A percentile compares a stretch with the other conserved stretches of the same genome.
Evolutionary conservation across 2,113 vertebrate genomes (phyloP).

Genomic region (Taurulus bubalis): DNA sequence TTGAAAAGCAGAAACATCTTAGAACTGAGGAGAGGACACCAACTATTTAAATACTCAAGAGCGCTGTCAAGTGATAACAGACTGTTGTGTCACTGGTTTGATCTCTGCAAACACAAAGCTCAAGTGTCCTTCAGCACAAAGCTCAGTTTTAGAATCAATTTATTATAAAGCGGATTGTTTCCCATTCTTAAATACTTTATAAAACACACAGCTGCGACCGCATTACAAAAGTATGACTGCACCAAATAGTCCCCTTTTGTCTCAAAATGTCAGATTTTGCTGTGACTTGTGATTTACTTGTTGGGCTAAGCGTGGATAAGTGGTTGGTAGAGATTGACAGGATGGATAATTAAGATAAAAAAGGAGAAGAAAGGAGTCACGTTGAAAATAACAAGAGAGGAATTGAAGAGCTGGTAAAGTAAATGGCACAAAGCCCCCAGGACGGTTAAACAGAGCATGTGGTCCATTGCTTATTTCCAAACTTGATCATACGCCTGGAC

Average conservation of each 20-base stretch:
- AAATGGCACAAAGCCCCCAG: too few species aligned
- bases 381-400: too few species aligned
- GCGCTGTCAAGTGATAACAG: not conserved
- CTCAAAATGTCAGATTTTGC: not conserved
- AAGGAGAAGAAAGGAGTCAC: not conserved
- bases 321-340: not conserved
- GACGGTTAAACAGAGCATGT: too few species aligned
- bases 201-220: not conserved
- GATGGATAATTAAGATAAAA: not conserved
- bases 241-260: not conserved
- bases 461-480: too few species aligned
- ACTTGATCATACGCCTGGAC: too few species aligned
- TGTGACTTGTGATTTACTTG: not conserved
- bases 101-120: constrained; percentile 1
- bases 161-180: not conserved
- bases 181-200: not conserved
- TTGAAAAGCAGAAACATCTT: constrained; percentile 52
- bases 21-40: constrained; percentile 1
- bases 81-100: constrained; percentile 3
- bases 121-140: not conserved
- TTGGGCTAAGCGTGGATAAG: not conserved
- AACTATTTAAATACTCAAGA: constrained; percentile 9
- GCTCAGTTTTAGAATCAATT: not conserved
- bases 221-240: not conserved
- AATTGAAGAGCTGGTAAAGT: too few species aligned